phyloP scores from a whole-genome alignment of 2,888 invertebrate species.

The Drosophila niveifrons region DNA sequence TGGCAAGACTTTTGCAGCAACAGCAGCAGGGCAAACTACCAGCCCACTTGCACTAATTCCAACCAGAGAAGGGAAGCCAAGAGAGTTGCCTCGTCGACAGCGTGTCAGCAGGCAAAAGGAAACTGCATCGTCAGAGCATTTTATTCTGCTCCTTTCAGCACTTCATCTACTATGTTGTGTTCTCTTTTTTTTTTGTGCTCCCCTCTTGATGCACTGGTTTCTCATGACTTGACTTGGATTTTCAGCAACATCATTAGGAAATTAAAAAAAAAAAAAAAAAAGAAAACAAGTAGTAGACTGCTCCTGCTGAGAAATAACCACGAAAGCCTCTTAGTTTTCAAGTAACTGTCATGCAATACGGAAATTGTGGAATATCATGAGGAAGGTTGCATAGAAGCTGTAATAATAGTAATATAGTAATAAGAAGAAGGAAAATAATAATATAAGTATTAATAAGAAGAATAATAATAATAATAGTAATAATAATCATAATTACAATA shows the following conservation, averaged over 20 bases:
- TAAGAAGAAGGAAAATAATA: too few relatives aligned
- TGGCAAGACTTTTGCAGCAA: slow-evolving; percentile 17
- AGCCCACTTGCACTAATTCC: slow-evolving; percentile 40
- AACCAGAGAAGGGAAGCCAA: slow-evolving; percentile 30
- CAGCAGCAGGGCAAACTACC: background rate
- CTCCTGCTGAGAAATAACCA: slow-evolving; percentile 6
- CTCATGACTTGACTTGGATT: slow-evolving; percentile 35
- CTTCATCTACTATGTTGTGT: background rate
- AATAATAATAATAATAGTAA: too few relatives aligned
- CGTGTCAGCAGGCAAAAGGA: slow-evolving; percentile 53
- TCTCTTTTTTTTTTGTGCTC: background rate
- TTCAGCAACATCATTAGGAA: slow-evolving; percentile 69
- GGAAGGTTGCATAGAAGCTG: background rate
- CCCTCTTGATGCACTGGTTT: slow-evolving; percentile 1
- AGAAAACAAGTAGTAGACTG: background rate
- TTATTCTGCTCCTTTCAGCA: slow-evolving; percentile 6
- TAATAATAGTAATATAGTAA: too few relatives aligned
- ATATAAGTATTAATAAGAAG: too few relatives aligned
- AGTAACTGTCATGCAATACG: slow-evolving; percentile 5
- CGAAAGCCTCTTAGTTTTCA: background rate
- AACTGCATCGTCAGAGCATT: slow-evolving; percentile 67
- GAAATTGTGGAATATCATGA: background rate
- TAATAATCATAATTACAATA: too few relatives aligned
- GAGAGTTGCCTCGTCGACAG: slow-evolving; percentile 31
- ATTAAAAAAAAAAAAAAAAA: slow-evolving; percentile 56